Percentiles rank a stretch among this genome's conserved stretches.
Evolutionary conservation across 1,140 invertebrate species (phyloP).

Genomic region (Reticulitermes speratus): DNA sequence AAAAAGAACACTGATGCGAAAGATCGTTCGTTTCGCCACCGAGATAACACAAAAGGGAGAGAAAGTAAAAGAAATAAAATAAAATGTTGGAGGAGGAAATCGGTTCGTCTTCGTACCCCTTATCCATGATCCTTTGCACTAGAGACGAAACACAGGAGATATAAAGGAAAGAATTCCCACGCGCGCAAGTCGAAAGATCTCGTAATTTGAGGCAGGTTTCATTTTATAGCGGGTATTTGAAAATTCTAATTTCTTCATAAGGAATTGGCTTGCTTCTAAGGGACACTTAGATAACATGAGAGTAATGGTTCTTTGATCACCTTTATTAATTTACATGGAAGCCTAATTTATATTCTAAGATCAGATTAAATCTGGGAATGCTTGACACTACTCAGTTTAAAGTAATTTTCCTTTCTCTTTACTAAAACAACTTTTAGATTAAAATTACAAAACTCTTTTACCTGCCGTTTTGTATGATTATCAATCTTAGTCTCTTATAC

Average conservation of each 20-base stretch:
- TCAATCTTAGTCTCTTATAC: no score
- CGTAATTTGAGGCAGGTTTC: background rate
- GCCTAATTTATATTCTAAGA: no score
- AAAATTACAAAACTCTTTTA: no score
- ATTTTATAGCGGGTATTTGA: background rate
- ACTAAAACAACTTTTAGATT: no score
- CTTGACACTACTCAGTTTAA: no score
- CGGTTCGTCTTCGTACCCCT: background rate
- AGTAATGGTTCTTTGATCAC: no score
- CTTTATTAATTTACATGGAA: no score
- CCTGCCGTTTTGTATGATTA: no score
- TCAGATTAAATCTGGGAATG: no score
- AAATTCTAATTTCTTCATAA: background rate
- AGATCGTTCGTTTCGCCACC: conserved; percentile 3
- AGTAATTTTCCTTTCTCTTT: no score
- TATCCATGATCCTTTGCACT: background rate
- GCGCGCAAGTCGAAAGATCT: conserved; percentile 3
- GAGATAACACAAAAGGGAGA: background rate
- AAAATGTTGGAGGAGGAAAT: background rate
- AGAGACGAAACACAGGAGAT: background rate
- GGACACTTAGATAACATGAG: no score
- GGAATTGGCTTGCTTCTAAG: background rate
- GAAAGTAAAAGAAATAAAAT: background rate
- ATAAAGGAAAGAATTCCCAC: background rate
- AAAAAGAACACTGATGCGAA: background rate